Percentiles rank a stretch among this genome's conserved stretches.
phyloP scores from a whole-genome alignment of 2,113 vertebrate genomes.

The Larimichthys polyactis region DNA sequence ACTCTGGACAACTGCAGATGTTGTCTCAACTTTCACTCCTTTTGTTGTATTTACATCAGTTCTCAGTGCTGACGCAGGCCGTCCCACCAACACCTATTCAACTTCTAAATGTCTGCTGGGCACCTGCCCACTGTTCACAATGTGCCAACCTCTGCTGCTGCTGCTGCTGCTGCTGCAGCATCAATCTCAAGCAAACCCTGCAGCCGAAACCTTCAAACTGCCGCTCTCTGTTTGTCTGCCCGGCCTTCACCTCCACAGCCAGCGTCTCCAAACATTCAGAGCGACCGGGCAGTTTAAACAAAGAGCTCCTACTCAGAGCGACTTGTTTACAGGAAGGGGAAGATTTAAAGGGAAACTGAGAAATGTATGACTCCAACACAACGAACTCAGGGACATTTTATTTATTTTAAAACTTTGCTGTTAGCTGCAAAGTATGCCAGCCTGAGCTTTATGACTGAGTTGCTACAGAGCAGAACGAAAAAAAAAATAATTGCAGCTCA shows the following conservation, averaged over 20 bases:
- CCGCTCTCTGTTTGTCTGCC: slow-evolving; percentile 10
- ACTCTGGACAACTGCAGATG: slow-evolving; percentile 2
- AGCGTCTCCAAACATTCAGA: slow-evolving; percentile 68
- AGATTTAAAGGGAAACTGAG: slow-evolving; percentile 56
- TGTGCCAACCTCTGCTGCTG: slow-evolving; percentile 28
- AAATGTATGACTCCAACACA: not conserved
- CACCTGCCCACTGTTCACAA: slow-evolving; percentile 23
- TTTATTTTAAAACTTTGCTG: slow-evolving; percentile 31
- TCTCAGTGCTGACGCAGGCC: not conserved
- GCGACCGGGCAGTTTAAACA: slow-evolving; percentile 58
- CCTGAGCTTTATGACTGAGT: not conserved
- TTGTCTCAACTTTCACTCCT: not conserved
- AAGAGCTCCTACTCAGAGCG: slow-evolving; percentile 34
- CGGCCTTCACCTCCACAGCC: slow-evolving; percentile 27
- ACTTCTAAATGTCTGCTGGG: slow-evolving; percentile 21
- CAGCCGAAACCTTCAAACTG: slow-evolving; percentile 5
- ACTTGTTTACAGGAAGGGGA: slow-evolving; percentile 71
- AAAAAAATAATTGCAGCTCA: slow-evolving; percentile 2
- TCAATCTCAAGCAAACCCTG: slow-evolving; percentile 27
- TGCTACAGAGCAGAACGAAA: not conserved
- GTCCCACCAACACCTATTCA: slow-evolving; percentile 36
- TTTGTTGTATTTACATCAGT: not conserved
- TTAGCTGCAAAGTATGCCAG: not conserved
- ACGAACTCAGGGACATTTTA: not conserved
- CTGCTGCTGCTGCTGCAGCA: slow-evolving; percentile 35